Conservation (phyloP, 2,888 invertebrate species). For the Drosophila lacicola region DNA sequence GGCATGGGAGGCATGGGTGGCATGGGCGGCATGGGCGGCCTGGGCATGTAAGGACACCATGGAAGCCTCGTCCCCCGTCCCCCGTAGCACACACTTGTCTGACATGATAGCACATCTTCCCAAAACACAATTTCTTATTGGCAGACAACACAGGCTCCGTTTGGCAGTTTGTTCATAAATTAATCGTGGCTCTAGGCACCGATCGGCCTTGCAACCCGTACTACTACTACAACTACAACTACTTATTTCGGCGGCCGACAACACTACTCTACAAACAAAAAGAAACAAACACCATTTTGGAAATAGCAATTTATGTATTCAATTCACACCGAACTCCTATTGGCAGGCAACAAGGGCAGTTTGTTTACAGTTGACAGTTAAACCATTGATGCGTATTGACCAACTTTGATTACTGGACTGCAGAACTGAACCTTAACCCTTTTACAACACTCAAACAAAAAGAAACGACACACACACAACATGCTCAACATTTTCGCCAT, state of each 20-base stretch:
- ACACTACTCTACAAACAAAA: not conserved
- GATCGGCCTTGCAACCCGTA: no score
- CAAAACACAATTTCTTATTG: not conserved
- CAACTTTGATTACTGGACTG: conserved; percentile 34
- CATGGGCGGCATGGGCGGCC: conserved; percentile 58
- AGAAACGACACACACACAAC: conserved; percentile 1
- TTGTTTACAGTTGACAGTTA: conserved; percentile 3
- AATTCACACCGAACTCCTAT: not conserved
- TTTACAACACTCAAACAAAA: not conserved
- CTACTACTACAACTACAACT: not conserved
- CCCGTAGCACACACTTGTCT: not conserved
- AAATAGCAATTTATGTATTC: not conserved
- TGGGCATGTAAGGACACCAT: conserved; percentile 34
- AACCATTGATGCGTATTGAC: not conserved
- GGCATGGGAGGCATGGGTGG: conserved; percentile 59
- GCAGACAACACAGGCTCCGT: not conserved
- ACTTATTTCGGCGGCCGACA: not conserved
- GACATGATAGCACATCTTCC: not conserved
- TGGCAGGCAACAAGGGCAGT: conserved; percentile 7
- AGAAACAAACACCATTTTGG: not conserved
- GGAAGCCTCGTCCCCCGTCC: not conserved
- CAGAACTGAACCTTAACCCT: conserved; percentile 25
- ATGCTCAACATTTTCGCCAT: conserved; percentile 54
- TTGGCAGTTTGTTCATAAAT: not conserved
- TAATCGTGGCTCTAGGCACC: not conserved